Conservation (phyloP, 2,113 vertebrate genomes). For the Vulpes lagopus region DNA sequence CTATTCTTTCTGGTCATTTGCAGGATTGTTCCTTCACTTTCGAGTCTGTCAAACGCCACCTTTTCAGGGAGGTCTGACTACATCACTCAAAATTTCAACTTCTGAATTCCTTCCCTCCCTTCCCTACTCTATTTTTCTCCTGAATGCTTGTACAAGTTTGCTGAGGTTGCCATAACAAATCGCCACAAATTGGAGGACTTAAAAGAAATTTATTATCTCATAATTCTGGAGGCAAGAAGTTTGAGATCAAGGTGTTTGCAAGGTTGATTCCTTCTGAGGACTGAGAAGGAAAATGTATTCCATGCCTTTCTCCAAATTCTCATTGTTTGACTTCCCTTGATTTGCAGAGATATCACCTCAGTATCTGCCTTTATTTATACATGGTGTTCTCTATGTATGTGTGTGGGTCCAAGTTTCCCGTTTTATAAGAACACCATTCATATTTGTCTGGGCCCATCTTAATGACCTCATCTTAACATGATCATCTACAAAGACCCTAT, state of each 20-base stretch:
- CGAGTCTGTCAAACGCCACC: not conserved
- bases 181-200: not conserved
- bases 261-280: not conserved
- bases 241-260: not conserved
- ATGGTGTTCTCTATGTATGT: not conserved
- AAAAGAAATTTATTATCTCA: not conserved
- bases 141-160: not conserved
- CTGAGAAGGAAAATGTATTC: not conserved
- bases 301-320: not conserved
- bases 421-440: not conserved
- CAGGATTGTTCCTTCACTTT: not conserved
- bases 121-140: not conserved
- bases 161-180: not conserved
- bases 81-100: not conserved
- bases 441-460: not conserved
- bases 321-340: not conserved
- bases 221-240: not conserved
- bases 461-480: conserved; percentile 1
- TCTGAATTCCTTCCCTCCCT: not conserved
- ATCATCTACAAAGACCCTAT: not conserved
- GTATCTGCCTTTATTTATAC: not conserved
- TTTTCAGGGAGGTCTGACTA: not conserved
- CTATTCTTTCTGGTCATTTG: not conserved
- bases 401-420: not conserved
- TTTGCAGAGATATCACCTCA: not conserved